These are phyloP conservation scores for Ormyrus pomaceus DNA, from an alignment of 2,888 invertebrate genomes.

Conservation along the genomic window DNA sequence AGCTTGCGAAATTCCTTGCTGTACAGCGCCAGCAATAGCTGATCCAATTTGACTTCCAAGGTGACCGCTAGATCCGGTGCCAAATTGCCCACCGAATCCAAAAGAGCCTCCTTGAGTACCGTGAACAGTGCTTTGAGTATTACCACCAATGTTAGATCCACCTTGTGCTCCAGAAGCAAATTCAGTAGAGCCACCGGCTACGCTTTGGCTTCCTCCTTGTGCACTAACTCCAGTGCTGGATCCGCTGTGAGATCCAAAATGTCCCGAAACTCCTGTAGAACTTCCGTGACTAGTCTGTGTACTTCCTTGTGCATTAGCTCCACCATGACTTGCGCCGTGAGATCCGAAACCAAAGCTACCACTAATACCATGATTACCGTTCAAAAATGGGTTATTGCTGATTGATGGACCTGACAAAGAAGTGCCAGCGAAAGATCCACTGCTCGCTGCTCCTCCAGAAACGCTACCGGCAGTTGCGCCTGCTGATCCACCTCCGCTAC, in stretches of 20 bases:
- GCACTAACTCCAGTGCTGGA: neutral
- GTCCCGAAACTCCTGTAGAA: neutral
- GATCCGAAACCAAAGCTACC: neutral
- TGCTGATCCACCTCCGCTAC: neutral
- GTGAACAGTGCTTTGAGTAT: neutral
- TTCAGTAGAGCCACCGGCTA: neutral
- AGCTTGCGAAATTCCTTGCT: slow-evolving; percentile 7
- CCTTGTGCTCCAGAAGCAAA: neutral
- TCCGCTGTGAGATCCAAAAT: slow-evolving; percentile 2
- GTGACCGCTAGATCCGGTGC: too few species aligned
- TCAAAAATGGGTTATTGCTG: slow-evolving; percentile 46
- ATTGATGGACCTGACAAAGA: neutral
- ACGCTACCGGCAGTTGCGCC: neutral
- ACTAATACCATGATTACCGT: neutral
- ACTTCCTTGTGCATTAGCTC: slow-evolving; percentile 2
- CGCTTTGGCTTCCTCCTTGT: slow-evolving; percentile 20
- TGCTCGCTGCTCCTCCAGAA: neutral
- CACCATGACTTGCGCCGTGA: neutral
- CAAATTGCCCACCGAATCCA: neutral
- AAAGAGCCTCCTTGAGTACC: neutral
- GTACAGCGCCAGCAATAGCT: neutral
- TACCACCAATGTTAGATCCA: neutral
- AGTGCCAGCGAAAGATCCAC: neutral
- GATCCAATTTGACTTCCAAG: neutral
- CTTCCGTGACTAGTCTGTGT: slow-evolving; percentile 1